Evolutionary conservation across 2,113 vertebrate genomes (phyloP).

Genomic region (Phoxinus phoxinus): DNA sequence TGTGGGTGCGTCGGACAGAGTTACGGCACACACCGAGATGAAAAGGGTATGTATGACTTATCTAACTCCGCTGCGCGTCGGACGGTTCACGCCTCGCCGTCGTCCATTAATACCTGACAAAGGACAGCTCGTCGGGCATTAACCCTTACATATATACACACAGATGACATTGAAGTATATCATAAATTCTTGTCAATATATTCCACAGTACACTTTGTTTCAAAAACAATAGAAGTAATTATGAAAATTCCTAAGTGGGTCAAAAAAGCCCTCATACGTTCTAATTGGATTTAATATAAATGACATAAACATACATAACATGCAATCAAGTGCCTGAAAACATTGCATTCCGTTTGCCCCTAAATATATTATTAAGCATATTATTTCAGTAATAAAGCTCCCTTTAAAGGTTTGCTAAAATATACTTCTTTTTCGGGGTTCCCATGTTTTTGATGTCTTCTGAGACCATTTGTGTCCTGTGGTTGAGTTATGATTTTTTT

Average conservation of each 20-base stretch:
- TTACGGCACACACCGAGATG: too few relatives aligned
- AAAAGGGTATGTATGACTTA: too few relatives aligned
- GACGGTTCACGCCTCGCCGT: too few relatives aligned
- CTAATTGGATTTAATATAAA: background rate
- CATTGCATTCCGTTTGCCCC: background rate
- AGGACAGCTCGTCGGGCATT: too few relatives aligned
- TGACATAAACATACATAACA: background rate
- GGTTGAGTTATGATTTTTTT: slow-evolving; percentile 24
- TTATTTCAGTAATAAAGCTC: background rate
- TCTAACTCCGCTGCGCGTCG: too few relatives aligned
- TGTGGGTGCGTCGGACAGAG: too few relatives aligned
- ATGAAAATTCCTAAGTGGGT: background rate
- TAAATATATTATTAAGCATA: background rate
- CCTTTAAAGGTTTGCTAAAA: background rate
- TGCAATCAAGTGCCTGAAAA: background rate
- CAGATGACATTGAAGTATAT: background rate
- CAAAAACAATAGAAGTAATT: background rate
- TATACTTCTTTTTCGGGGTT: background rate
- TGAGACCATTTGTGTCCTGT: background rate
- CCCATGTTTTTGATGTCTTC: background rate
- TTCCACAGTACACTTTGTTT: background rate
- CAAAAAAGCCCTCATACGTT: too few relatives aligned
- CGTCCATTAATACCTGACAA: too few relatives aligned
- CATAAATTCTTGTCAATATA: background rate
- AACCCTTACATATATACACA: too few relatives aligned